Evolutionary conservation across 2,797 vertebrate genomes (phyloP).

Genomic region (Cuculus canorus): DNA sequence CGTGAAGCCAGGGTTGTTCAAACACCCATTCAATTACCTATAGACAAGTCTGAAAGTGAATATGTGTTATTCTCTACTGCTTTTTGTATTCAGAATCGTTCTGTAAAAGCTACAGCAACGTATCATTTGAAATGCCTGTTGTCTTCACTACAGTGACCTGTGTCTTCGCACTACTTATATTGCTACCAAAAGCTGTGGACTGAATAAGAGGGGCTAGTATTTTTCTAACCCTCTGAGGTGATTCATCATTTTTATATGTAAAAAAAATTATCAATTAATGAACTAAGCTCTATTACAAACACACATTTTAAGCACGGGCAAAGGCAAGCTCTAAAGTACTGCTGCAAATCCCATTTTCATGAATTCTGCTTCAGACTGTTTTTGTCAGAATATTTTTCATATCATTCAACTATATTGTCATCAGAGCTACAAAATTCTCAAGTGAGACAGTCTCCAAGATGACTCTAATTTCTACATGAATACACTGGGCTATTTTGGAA

Average conservation of each 20-base stretch:
- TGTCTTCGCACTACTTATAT: not conserved
- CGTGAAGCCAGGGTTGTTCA: not conserved
- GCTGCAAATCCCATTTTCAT: not conserved
- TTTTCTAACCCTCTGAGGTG: not conserved
- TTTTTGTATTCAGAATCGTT: not conserved
- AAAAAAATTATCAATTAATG: not conserved
- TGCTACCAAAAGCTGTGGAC: not conserved
- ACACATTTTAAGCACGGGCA: not conserved
- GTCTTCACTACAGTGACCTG: not conserved
- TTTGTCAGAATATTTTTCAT: not conserved
- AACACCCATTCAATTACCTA: not conserved
- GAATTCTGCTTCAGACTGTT: not conserved
- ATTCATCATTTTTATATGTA: not conserved
- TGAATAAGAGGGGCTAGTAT: not conserved
- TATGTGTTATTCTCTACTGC: not conserved
- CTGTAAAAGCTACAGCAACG: not conserved
- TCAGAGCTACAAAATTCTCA: not conserved
- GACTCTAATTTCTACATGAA: not conserved
- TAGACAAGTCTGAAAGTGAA: not conserved
- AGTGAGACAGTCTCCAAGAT: not conserved
- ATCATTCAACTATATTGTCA: not conserved
- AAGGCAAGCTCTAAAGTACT: not conserved
- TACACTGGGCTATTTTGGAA: not conserved
- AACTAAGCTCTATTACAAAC: not conserved
- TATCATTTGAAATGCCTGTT: not conserved